Evolutionary conservation across 1,140 invertebrate species (phyloP), one percentile per base, ranked within the genome.

Genomic region (Drosophila burlai): DNA sequence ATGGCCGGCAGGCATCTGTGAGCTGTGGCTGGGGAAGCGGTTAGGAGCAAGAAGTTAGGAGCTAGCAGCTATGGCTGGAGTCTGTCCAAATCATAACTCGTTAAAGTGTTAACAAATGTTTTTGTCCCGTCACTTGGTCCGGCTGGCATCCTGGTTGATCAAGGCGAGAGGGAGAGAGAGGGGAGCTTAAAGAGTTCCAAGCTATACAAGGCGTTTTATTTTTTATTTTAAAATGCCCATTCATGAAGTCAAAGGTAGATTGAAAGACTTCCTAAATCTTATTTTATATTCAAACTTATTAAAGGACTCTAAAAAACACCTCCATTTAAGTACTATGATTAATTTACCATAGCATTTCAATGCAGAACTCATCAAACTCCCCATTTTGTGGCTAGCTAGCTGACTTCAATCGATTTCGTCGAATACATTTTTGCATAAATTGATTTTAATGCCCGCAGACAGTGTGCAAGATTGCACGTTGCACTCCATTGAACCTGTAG

Each of bases 71-170:
- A 16, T 36, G 21, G 16, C n/a, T 66, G n/a, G 24, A 49, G 59
- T 34, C 49, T 24, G 55, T 52, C 67, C 54, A 63, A 86, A 86
- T 83, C 90, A 84, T 74, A 86, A 83, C 82, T 91, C 83, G 90
- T 84, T 90, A 92, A 92, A 90, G 90, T 92, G 90, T 92, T 86
- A 92, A 92, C 90, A 92, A 92, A 91, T 92, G 90, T 92, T 89
- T 83, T 81, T 83, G 61, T 80, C 65, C 50, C 71, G 67, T 68
- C 87, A 82, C 62, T 52, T 57, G 65, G 29, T 50, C 43, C 16
- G 65, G 34, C n/a, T 29, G 75, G 74, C 64, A 69, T 74, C 71
- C 71, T 74, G 71, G 67, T 73, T 47, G 31, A 40, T 38, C 31
- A 29, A 26, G 42, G 8, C 67, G 24, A 38, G 21, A 26, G 54